A percentile compares a stretch with the other conserved stretches of the same genome.
These are phyloP conservation scores for Gymnocephalus cernua DNA, from an alignment of 2,113 vertebrate species.

Conservation along the genomic window DNA sequence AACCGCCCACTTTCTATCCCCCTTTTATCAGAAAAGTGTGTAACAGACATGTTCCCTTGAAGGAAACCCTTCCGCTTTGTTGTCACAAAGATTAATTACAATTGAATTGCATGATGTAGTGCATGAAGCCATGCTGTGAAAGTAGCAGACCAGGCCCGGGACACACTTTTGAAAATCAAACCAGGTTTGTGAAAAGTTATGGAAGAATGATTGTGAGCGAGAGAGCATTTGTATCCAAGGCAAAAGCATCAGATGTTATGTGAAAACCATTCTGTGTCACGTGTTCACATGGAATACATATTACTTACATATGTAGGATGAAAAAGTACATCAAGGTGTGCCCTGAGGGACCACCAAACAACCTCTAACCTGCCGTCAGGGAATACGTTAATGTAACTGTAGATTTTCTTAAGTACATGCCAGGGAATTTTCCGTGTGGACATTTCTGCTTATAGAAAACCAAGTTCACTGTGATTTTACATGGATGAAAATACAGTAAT, in stretches of 20 bases:
- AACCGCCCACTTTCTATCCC: not conserved
- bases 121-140: slow-evolving; percentile 45
- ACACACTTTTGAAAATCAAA: slow-evolving; percentile 55
- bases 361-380: slow-evolving; percentile 74
- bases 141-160: slow-evolving; percentile 43
- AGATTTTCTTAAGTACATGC: slow-evolving; percentile 81
- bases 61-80: slow-evolving; percentile 42
- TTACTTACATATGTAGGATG: slow-evolving; percentile 83
- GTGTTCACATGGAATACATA: slow-evolving; percentile 82
- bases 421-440: slow-evolving; percentile 75
- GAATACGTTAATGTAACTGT: slow-evolving; percentile 80
- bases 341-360: slow-evolving; percentile 77
- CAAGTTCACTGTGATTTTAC: slow-evolving; percentile 47
- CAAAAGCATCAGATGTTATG: slow-evolving; percentile 73
- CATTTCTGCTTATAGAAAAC: slow-evolving; percentile 63
- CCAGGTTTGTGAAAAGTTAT: slow-evolving; percentile 55
- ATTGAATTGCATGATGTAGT: slow-evolving; percentile 56
- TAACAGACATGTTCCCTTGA: slow-evolving; percentile 26
- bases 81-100: slow-evolving; percentile 65
- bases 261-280: slow-evolving; percentile 80
- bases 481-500: slow-evolving; percentile 39
- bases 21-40: not conserved
- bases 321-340: slow-evolving; percentile 76
- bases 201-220: slow-evolving; percentile 64
- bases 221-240: slow-evolving; percentile 67